Evolutionary conservation across 2,113 vertebrate genomes (phyloP).

Genomic region (Ibidorhyncha struthersii): DNA sequence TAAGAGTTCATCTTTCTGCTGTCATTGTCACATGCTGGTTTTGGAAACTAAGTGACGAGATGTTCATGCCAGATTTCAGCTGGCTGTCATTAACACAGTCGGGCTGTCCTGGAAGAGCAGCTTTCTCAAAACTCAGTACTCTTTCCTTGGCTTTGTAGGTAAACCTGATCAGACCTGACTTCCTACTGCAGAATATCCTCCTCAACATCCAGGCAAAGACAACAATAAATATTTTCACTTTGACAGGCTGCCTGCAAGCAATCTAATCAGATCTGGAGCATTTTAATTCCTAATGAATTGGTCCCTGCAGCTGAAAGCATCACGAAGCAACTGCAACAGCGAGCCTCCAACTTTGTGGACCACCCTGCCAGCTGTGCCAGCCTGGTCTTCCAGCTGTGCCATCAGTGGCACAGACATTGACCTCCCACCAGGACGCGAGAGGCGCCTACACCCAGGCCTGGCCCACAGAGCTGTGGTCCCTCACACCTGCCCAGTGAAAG

Average conservation of each 20-base stretch:
- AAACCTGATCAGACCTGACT: neutral
- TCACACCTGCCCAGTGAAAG: neutral
- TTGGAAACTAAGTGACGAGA: neutral
- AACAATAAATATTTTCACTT: neutral
- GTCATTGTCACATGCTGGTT: neutral
- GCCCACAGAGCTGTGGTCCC: neutral
- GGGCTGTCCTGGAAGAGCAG: neutral
- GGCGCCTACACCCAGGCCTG: neutral
- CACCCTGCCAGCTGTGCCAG: neutral
- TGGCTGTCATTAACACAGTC: neutral
- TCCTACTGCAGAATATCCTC: neutral
- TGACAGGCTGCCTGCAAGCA: neutral
- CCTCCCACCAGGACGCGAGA: accelerated
- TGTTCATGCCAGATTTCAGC: neutral
- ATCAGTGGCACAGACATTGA: neutral
- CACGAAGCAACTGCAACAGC: neutral
- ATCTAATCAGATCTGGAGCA: neutral
- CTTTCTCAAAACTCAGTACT: neutral
- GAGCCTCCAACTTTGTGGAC: neutral
- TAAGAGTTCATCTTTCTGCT: neutral
- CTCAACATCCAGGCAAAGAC: neutral
- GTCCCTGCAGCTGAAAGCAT: neutral
- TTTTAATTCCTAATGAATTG: neutral
- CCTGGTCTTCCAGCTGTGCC: neutral
- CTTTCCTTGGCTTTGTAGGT: neutral